Base-by-base conservation (phyloP, 2,797 vertebrate genomes). In the Pipistrellus pipistrellus region DNA sequence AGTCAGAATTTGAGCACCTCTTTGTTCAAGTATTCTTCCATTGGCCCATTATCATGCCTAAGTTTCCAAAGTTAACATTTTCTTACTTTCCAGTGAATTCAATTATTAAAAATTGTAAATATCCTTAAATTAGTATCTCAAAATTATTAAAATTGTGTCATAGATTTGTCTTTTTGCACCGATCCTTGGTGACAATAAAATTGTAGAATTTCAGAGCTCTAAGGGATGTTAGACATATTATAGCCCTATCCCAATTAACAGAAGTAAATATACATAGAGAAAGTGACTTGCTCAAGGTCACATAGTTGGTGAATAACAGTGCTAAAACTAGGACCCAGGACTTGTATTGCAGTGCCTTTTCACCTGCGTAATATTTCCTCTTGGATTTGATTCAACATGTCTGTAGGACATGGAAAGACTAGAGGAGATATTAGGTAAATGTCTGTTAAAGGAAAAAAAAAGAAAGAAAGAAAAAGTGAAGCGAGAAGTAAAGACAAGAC, bases 21-120 rank as follows among this genome's bases (percentile, higher is more conserved):
- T 90, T 1, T 73, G n/a, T 59, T 86, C 32, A 66, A 68, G 30
- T 64, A 21, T 4, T 57, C 18, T 51, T 88, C 27, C 25, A 8
- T 13, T 81, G 8, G 51, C 21, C 55, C 14, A 30, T 32, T 68
- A 66, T 68, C 21, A 8, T 81, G 4, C 27, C n/a, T 6, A 14
- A 69, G 38, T 71, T 27, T 93, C 5, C 20, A 51, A 91, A 62
- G n/a, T 88, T 88, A 73, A 32, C 68, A 87, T 94, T 93, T 80
- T 13, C 46, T 86, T 86, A 57, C 51, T 78, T 91, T 2, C 10
- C 14, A 21, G 11, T 93, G 5, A 48, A 13, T n/a, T 62, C n/a
- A 81, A n/a, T 48, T 20, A 69, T 8, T 89, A 41, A 75, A 86
- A 88, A 94, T 91, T 89, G 41, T 81, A 59, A 72, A 51, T 51